Base-by-base conservation (phyloP, 2,113 vertebrate genomes). In the Sprattus sprattus region DNA sequence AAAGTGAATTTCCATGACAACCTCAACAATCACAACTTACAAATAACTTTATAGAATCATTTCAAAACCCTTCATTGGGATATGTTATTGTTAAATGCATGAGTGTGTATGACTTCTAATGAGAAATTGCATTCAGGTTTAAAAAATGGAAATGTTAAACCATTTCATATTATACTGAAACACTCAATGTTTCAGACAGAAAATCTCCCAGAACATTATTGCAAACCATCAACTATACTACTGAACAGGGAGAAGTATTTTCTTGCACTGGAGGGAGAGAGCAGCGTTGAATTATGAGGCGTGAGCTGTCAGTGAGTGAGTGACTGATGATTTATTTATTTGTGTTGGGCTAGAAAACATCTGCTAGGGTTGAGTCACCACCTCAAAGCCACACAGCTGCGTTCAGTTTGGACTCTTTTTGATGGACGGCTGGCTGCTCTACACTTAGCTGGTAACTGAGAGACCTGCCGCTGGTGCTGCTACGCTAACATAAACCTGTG, bases 201-300 rank as follows among this genome's bases (percentile, higher is more conserved):
- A 39, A 39, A 39, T 39, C 39, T 39, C 2, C 39, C 39, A 39
- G 39, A 39, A 39, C 39, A 39, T 39, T 39, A 71, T 71, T 71
- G 25, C n/a, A 71, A 71, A 71, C 64, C 64, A 25, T 25, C 25
- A 71, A 71, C 64, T 28, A 71, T 71, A 71, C 64, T 13, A 32
- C 15, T 11, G 60, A 1, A 71, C 32, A 32, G 64, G 64, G 25
- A 28, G 64, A 71, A 1, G 1, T 67, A 11, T 71, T 28, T 28
- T 71, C 16, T 1, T 71, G 64, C 25, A 28, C 28, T 28, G 28
- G 28, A 71, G 11, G 64, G 8, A 9, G 25, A 32, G 25, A 71
- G 64, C 64, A 71, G 64, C n/a, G 32, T 71, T 71, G 64, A 71
- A 71, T 71, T 71, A 71, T 71, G 64, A 71, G n/a, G 64, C 64